These are phyloP conservation scores for Aplocera efformata DNA, from an alignment of 2,888 invertebrate genomes.

Conservation along the genomic window DNA sequence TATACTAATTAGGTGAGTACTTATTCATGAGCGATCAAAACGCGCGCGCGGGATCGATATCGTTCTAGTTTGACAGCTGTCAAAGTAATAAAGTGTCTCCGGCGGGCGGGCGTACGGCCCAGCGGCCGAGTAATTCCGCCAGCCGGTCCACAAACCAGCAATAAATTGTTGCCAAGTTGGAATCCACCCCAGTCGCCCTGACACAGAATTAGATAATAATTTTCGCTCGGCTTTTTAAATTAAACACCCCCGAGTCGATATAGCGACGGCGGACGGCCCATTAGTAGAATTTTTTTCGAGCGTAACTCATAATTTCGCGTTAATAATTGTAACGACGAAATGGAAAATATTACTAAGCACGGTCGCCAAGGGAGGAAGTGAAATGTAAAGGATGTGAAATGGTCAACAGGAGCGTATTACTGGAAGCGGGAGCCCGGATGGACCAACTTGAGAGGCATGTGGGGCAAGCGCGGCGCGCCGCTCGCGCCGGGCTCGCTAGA, in stretches of 20 bases:
- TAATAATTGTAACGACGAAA: slow-evolving; percentile 39
- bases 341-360: slow-evolving; percentile 35
- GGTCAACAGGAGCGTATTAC: slow-evolving; percentile 83
- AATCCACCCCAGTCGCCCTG: slow-evolving; percentile 30
- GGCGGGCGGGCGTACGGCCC: slow-evolving; percentile 29
- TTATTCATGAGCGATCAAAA: no score
- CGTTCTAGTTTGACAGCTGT: slow-evolving; percentile 21
- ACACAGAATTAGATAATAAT: slow-evolving; percentile 48
- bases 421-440: slow-evolving; percentile 89
- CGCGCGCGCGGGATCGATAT: slow-evolving; percentile 1
- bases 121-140: slow-evolving; percentile 9
- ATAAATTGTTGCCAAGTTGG: slow-evolving; percentile 37
- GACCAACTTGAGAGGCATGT: slow-evolving; percentile 89
- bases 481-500: slow-evolving; percentile 37
- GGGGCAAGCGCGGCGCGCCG: slow-evolving; percentile 84
- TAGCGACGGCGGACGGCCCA: slow-evolving; percentile 28
- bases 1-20: no score
- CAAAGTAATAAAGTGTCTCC: slow-evolving; percentile 33
- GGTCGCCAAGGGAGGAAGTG: slow-evolving; percentile 14
- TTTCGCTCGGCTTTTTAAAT: slow-evolving; percentile 46
- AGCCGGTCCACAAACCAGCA: slow-evolving; percentile 26
- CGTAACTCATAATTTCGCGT: slow-evolving; percentile 40
- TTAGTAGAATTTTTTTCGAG: slow-evolving; percentile 31
- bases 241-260: slow-evolving; percentile 43
- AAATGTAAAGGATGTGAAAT: slow-evolving; percentile 28